These are phyloP conservation scores for Paramuricea clavata DNA, from an alignment of 92 coral and sea anemone species.

Conservation along the genomic window DNA sequence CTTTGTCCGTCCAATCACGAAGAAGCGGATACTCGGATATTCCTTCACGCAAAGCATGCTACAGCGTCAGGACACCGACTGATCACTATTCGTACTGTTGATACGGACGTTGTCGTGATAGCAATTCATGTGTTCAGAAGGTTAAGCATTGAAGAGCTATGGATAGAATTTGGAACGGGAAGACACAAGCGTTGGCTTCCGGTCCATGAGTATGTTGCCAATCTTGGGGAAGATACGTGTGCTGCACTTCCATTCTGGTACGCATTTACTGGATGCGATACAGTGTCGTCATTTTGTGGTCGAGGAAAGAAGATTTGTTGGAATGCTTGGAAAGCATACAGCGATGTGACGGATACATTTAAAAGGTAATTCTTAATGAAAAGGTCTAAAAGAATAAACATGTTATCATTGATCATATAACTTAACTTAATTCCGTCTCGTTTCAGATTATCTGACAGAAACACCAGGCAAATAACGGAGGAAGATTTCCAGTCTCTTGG, in stretches of 20 bases:
- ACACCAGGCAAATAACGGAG: too few species aligned
- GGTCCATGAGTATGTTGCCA: conserved; percentile 55
- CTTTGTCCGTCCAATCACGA: conserved; percentile 40
- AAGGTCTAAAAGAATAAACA: conserved; percentile 31
- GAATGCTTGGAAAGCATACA: conserved; percentile 54
- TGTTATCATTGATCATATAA: too few species aligned
- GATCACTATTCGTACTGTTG: conserved; percentile 53
- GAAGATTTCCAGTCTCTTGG: too few species aligned
- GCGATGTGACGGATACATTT: conserved; percentile 49
- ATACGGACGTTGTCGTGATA: conserved; percentile 70
- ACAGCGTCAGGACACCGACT: conserved; percentile 26
- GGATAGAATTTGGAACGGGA: conserved; percentile 63
- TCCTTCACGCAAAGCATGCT: conserved; percentile 71
- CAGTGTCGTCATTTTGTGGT: conserved; percentile 28
- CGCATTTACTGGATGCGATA: conserved; percentile 72
- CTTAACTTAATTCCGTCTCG: too few species aligned
- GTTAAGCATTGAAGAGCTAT: conserved; percentile 45
- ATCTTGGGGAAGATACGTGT: conserved; percentile 28
- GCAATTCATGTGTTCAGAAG: conserved; percentile 30
- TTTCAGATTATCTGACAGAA: too few species aligned
- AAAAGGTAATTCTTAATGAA: conserved; percentile 38
- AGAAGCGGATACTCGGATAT: conserved; percentile 55
- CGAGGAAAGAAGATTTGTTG: conserved; percentile 65
- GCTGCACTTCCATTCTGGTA: conserved; percentile 49
- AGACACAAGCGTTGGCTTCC: conserved; percentile 64